Evolutionary conservation across 2,797 vertebrate genomes (phyloP), one percentile per base, ranked within the genome.

Genomic region (Sebastes aleutianus): DNA sequence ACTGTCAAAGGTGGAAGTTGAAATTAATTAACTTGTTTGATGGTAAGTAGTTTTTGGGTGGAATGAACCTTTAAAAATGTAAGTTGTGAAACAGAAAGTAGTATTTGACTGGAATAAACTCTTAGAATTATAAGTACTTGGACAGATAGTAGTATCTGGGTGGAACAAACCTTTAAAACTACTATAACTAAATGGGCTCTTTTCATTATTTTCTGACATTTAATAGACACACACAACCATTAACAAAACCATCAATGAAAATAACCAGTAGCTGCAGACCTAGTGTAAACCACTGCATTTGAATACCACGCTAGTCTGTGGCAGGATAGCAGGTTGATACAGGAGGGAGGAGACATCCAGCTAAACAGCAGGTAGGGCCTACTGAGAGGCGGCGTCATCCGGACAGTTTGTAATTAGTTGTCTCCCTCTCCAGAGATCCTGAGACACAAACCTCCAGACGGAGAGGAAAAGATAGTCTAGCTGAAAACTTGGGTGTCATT

Each of bases 381-480:
- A 24, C 34, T 78, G 82, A 89, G 84, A 88, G 90, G 91, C 31
- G 87, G 84, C 50, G 85, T 87, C 89, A 85, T 84, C 87, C 75
- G 84, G 78, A 82, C 59, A 77, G 89, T 93, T 92, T 93, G 92
- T 95, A 94, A 95, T 95, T 95, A 93, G 69, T 74, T 75, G 77
- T 85, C 85, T 89, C 84, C 70, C 89, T 91, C 90, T 85, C 89
- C 86, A 82, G 59, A 86, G 79, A 80, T 64, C 71, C 78, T 58
- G 57, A 78, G 85, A 85, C 72, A 85, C 59, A 18, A 74, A 64
- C 69, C 59, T 77, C 36, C 14, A 47, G 43, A 47, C 1, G 36
- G 63, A 53, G 56, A 66, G 73, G 62, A 79, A 63, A 69, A 85
- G 79, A 69, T 20, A 47, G 72, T 78, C 62, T 26, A 56, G 34